Percentiles rank a stretch among this genome's conserved stretches.
These are phyloP conservation scores for Channallabes apus DNA, from an alignment of 2,797 vertebrate species.

Conservation along the genomic window DNA sequence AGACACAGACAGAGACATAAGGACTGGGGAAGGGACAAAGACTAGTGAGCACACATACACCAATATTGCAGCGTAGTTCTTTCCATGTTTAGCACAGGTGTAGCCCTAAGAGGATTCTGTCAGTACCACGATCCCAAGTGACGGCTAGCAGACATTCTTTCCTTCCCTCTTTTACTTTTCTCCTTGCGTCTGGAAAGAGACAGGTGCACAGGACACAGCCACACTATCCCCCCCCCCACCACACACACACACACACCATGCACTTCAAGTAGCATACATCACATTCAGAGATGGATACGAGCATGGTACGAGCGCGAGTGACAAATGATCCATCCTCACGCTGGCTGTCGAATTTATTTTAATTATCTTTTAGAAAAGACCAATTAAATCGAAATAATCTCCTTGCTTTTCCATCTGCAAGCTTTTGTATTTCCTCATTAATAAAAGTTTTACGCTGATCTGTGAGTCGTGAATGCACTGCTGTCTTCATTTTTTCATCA, in stretches of 20 bases:
- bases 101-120: constrained; percentile 15
- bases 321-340: no score
- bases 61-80: neutral
- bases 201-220: constrained; percentile 12
- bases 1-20: neutral
- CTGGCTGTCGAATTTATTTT: no score
- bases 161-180: neutral
- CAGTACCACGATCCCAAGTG: neutral
- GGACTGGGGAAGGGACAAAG: neutral
- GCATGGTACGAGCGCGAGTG: neutral
- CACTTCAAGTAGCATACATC: neutral
- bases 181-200: constrained; percentile 16
- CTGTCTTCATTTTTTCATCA: no score
- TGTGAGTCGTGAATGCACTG: no score
- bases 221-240: neutral
- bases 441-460: no score
- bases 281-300: neutral
- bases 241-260: neutral
- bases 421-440: no score
- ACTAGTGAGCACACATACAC: neutral
- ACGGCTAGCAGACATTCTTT: neutral
- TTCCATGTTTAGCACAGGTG: constrained; percentile 1
- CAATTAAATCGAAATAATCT: no score
- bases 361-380: no score
- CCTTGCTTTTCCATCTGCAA: no score